Conservation (phyloP, 2,113 vertebrate genomes). For the Hippocampus comes region DNA sequence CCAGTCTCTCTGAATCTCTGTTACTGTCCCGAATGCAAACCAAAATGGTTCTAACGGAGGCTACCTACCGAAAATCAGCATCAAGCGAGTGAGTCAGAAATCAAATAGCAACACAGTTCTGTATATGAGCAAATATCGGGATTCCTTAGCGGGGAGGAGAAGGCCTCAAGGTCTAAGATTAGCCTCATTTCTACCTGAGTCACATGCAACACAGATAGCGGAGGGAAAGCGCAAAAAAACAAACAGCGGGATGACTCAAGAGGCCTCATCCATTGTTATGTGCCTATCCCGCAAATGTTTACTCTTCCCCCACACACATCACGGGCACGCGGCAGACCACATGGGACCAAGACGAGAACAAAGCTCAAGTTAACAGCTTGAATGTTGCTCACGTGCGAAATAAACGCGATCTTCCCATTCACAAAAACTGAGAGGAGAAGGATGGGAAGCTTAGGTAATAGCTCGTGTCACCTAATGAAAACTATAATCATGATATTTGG, state of each 20-base stretch:
- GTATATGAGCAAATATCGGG: conserved; percentile 34
- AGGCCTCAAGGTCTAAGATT: conserved; percentile 27
- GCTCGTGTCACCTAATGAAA: not conserved
- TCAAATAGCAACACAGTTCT: conserved; percentile 16
- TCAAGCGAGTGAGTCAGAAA: not conserved
- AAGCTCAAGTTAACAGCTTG: conserved; percentile 18
- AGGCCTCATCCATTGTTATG: not conserved
- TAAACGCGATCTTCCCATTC: not conserved
- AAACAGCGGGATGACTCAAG: conserved; percentile 32
- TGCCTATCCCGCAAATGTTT: conserved; percentile 20
- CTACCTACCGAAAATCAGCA: not conserved
- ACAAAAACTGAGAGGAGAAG: not conserved
- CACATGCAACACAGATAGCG: conserved; percentile 14
- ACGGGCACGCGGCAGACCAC: conserved; percentile 5
- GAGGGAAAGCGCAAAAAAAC: not conserved
- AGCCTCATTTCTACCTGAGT: conserved; percentile 37
- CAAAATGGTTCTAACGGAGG: too few species aligned
- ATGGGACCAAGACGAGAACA: conserved; percentile 10
- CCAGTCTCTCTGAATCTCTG: too few species aligned
- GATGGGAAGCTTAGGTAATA: not conserved
- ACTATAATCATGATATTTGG: too few species aligned
- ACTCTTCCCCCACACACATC: conserved; percentile 6
- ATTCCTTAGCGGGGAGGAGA: conserved; percentile 33
- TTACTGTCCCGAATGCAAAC: too few species aligned
- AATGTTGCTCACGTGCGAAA: not conserved